These are phyloP conservation scores for Rhadinocentrus ornatus DNA, from an alignment of 2,797 vertebrate species.

Conservation along the genomic window DNA sequence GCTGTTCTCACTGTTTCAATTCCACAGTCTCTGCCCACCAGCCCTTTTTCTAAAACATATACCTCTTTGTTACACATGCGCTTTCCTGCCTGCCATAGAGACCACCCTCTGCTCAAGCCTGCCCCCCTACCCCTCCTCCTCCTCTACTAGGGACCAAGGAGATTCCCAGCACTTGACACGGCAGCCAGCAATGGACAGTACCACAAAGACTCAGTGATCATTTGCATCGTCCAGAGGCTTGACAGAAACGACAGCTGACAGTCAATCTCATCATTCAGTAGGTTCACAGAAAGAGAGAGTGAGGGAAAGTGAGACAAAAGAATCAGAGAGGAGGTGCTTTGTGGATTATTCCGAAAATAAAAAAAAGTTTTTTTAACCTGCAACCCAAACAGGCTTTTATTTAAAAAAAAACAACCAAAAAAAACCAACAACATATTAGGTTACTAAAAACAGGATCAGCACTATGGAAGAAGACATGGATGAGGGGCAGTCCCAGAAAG, in stretches of 20 bases:
- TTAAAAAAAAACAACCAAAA: no score
- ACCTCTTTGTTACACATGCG: conserved; percentile 61
- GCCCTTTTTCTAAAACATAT: conserved; percentile 59
- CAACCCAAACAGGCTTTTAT: conserved; percentile 65
- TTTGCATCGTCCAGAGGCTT: conserved; percentile 88
- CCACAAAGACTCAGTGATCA: conserved; percentile 91
- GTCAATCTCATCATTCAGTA: conserved; percentile 79
- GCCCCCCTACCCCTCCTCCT: conserved; percentile 33
- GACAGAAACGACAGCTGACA: conserved; percentile 96
- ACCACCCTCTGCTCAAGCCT: conserved; percentile 68
- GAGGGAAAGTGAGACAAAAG: conserved; percentile 50
- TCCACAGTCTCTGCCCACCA: conserved; percentile 56
- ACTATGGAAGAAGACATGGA: conserved; percentile 99
- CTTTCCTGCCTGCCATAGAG: conserved; percentile 62
- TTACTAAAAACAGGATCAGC: conserved; percentile 79
- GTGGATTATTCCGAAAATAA: conserved; percentile 67
- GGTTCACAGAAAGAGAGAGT: conserved; percentile 37
- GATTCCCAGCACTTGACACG: conserved; percentile 87
- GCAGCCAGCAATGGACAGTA: conserved; percentile 89
- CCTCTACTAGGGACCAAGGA: conserved; percentile 65
- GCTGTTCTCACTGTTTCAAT: conserved; percentile 66
- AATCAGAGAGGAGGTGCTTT: conserved; percentile 46
- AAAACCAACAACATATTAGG: conserved; percentile 16
- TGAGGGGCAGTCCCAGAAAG: conserved; percentile 98
- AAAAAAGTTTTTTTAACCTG: conserved; percentile 76